Evolutionary conservation across 2,797 vertebrate species (phyloP).

Genomic region (Coendou prehensilis): DNA sequence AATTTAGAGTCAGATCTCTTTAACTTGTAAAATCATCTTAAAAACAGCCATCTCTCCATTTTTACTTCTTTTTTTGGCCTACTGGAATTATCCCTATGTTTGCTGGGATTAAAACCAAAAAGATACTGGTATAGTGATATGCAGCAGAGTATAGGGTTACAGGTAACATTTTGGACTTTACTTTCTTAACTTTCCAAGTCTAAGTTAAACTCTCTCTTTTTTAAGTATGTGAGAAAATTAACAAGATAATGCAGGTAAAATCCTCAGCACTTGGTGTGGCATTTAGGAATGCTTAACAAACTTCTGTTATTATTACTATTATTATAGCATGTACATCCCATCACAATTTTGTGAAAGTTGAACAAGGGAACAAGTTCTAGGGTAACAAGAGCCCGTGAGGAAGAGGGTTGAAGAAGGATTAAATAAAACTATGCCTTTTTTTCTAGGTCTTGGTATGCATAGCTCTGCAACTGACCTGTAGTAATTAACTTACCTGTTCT

Average conservation of each 20-base stretch:
- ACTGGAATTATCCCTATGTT: slow-evolving; percentile 42
- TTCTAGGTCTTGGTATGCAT: not conserved
- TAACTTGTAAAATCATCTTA: slow-evolving; percentile 18
- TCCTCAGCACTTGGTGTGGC: not conserved
- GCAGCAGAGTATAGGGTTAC: not conserved
- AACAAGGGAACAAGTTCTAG: not conserved
- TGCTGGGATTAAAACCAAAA: slow-evolving; percentile 55
- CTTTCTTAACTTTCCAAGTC: slow-evolving; percentile 24
- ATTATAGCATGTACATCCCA: not conserved
- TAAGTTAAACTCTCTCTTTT: not conserved
- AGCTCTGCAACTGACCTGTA: not conserved
- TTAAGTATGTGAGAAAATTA: slow-evolving; percentile 16
- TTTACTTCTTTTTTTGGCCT: slow-evolving; percentile 8
- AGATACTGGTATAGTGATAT: not conserved
- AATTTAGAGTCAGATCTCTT: not conserved
- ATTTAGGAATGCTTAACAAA: slow-evolving; percentile 27
- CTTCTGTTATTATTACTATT: not conserved
- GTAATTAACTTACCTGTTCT: not conserved
- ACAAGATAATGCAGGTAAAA: not conserved
- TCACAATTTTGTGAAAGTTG: not conserved
- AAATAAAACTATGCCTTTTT: not conserved
- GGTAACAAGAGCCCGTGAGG: not conserved
- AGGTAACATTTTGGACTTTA: slow-evolving; percentile 16
- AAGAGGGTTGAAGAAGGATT: not conserved
- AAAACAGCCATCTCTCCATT: not conserved